Base-by-base conservation (phyloP, 2,113 vertebrate genomes). In the Sturnus vulgaris region DNA sequence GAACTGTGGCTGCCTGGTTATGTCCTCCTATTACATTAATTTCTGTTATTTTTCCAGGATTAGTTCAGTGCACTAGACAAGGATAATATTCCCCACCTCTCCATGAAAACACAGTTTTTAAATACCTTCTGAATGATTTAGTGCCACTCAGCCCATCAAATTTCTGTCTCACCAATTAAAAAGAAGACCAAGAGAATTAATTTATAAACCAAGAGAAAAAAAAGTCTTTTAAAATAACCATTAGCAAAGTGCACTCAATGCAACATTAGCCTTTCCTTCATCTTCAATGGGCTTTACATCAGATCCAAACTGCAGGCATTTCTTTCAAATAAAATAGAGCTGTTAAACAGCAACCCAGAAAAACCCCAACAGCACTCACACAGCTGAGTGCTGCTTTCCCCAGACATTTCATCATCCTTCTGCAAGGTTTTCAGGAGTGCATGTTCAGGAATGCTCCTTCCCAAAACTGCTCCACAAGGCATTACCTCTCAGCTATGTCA, bases 111-210 rank as follows among this genome's bases (percentile, higher is more conserved):
- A 61, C 18, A 56, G 40, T 27, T 93, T 88, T 82, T 44, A 86
- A 84, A 77, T 79, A 81, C 24, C 76, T 93, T 71, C 60, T 83
- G 49, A 93, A 93, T 72, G 64, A 90, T 95, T 95, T 83, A 84
- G 30, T 93, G 76, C 35, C 72, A 86, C 42, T 86, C 68, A 88
- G 35, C 39, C 47, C 47, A 81, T 86, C 0, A 5, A 63, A 68
- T 71, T 90, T 60, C 83, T 83, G 23, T 53, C 76, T 81, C n/a
- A 33, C 37, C 47, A 93, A 95, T 82, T 95, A 78, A 49, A 88
- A 96, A 68, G 33, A 75, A 91, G 81, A 47, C 35, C 33, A 50
- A 80, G 44, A 46, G n/a, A 89, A 90, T 57, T 87, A 69, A 85
- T 90, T 83, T 90, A 91, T 70, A 66, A 90, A 86, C 24, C 30